These are phyloP conservation scores for Cebus imitator DNA, from an alignment of 2,113 vertebrate genomes.

Conservation along the genomic window DNA sequence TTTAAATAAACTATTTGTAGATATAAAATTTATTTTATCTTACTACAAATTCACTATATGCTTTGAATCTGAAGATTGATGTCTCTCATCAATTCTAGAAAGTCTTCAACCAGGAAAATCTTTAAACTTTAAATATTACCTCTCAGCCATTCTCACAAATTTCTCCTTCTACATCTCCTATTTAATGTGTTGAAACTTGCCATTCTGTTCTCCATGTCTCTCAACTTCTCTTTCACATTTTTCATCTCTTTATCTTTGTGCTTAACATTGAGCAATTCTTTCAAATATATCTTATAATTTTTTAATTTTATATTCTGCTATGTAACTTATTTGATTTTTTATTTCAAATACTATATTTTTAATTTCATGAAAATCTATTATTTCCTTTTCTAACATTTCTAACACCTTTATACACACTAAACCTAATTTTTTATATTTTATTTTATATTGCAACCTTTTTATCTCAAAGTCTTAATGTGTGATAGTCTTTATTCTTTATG, in stretches of 20 bases:
- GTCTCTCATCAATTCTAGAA: not conserved
- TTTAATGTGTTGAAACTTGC: not conserved
- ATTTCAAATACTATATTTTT: conserved; percentile 15
- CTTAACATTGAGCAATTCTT: not conserved
- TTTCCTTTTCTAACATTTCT: not conserved
- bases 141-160: not conserved
- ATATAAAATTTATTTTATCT: not conserved
- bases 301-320: not conserved
- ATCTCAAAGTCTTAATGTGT: not conserved
- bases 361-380: conserved; percentile 6
- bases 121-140: not conserved
- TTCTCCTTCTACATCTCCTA: not conserved
- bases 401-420: not conserved
- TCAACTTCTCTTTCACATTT: not conserved
- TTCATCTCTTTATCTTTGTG: not conserved
- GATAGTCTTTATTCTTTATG: not conserved
- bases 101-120: not conserved
- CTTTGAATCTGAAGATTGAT: not conserved
- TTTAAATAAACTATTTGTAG: not conserved
- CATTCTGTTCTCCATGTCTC: not conserved
- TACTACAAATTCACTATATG: not conserved
- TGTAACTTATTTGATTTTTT: not conserved
- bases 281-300: not conserved
- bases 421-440: not conserved
- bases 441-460: not conserved